A percentile compares a stretch with the other conserved stretches of the same genome.
Conservation (phyloP, 2,888 invertebrate species). For the Cantharis nigra region DNA sequence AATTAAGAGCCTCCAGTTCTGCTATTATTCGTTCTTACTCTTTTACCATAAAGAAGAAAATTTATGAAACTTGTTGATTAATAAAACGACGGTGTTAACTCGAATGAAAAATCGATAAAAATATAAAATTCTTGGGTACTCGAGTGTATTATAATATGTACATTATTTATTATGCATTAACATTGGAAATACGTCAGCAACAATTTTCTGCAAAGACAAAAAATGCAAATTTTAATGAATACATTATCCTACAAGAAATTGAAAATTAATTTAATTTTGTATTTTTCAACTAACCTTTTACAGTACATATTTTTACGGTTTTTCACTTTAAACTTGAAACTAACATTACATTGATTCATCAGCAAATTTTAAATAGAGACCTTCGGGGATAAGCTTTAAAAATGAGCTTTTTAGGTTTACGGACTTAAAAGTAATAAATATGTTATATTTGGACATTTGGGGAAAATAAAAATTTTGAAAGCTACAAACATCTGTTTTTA, state of each 20-base stretch:
- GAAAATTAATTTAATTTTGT: not conserved
- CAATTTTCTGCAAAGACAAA: not conserved
- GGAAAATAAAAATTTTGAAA: not conserved
- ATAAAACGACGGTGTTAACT: not conserved
- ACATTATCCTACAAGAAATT: not conserved
- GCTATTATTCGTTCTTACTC: not conserved
- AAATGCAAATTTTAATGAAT: not conserved
- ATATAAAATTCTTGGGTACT: not conserved
- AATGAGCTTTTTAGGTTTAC: not conserved
- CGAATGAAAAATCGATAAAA: not conserved
- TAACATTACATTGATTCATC: not conserved
- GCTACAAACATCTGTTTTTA: conserved; percentile 4
- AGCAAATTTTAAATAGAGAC: not conserved
- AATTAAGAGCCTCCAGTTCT: not conserved
- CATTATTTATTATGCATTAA: not conserved
- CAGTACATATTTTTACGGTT: not conserved
- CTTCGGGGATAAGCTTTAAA: not conserved
- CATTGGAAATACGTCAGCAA: not conserved
- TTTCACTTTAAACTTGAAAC: not conserved
- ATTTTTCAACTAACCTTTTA: not conserved
- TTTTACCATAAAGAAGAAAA: not conserved
- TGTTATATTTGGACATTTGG: not conserved
- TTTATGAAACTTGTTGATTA: not conserved
- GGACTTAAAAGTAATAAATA: not conserved
- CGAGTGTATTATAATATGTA: not conserved